These are phyloP conservation scores for Tangara arthus DNA, from an alignment of 2,797 vertebrate species.

Conservation along the genomic window DNA sequence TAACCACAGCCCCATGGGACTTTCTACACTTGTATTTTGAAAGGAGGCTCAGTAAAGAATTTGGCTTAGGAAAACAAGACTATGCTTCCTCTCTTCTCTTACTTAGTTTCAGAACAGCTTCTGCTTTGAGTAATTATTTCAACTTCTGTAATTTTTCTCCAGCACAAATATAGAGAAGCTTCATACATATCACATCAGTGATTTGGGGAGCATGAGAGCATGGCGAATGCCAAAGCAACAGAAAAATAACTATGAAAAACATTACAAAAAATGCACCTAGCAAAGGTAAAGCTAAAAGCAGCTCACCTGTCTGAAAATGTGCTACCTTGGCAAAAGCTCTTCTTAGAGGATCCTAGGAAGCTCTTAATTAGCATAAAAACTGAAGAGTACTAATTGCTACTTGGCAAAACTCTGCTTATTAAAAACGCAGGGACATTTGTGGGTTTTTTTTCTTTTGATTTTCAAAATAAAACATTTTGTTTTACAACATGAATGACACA, in stretches of 20 bases:
- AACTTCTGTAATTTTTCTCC: not conserved
- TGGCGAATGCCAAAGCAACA: not conserved
- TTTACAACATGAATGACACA: not conserved
- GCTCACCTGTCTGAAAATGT: not conserved
- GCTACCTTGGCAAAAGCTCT: not conserved
- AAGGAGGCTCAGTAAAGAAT: constrained; percentile 35
- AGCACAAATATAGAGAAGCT: not conserved
- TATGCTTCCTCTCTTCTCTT: not conserved
- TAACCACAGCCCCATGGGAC: not conserved
- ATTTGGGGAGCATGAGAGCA: not conserved
- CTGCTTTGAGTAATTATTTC: constrained; percentile 27
- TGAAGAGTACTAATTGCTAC: not conserved
- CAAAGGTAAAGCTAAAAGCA: not conserved
- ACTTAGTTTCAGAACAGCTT: constrained; percentile 26
- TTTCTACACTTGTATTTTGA: constrained; percentile 22
- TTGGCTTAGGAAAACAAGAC: constrained; percentile 41
- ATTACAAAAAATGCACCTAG: not conserved
- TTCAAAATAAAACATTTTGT: not conserved
- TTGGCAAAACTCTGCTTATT: constrained; percentile 23
- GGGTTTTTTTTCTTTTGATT: not conserved
- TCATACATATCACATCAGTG: not conserved
- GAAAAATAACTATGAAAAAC: not conserved
- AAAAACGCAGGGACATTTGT: not conserved
- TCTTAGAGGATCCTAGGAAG: not conserved
- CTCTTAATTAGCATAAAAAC: not conserved